Percentiles rank a stretch among this genome's conserved stretches.
These are phyloP conservation scores for Oxytorus armatus DNA, from an alignment of 2,888 invertebrate species.

Conservation along the genomic window DNA sequence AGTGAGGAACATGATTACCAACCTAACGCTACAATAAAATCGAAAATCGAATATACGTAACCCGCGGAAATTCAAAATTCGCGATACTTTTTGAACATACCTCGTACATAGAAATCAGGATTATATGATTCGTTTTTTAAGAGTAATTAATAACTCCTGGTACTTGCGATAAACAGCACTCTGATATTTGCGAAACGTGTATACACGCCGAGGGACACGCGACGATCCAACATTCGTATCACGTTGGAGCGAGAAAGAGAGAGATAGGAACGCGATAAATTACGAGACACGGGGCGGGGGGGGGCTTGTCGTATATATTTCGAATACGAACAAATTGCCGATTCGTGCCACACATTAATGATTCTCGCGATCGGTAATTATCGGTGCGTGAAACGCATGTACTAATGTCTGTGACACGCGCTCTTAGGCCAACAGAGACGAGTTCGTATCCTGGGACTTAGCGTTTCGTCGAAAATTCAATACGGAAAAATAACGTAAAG, in stretches of 20 bases:
- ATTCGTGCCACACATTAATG: conserved; percentile 63
- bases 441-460: conserved; percentile 59
- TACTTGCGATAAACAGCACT: conserved; percentile 14
- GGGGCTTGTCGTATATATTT: conserved; percentile 47
- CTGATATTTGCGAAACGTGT: conserved; percentile 18
- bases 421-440: conserved; percentile 59
- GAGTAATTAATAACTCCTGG: neutral
- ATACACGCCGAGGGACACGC: neutral
- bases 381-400: conserved; percentile 66
- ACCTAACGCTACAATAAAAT: too few relatives aligned
- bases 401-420: neutral
- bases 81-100: too few relatives aligned
- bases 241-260: neutral
- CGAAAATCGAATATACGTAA: too few relatives aligned
- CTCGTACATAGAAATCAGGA: neutral
- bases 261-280: conserved; percentile 66
- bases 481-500: neutral
- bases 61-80: too few relatives aligned
- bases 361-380: conserved; percentile 69
- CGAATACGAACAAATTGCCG: conserved; percentile 70
- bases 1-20: too few relatives aligned
- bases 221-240: neutral
- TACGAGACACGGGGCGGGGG: conserved; percentile 64
- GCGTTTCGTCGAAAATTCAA: conserved; percentile 14
- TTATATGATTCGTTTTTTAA: neutral